Conservation (phyloP, 2,888 invertebrate genomes). For the Epirrhoe tristata region DNA sequence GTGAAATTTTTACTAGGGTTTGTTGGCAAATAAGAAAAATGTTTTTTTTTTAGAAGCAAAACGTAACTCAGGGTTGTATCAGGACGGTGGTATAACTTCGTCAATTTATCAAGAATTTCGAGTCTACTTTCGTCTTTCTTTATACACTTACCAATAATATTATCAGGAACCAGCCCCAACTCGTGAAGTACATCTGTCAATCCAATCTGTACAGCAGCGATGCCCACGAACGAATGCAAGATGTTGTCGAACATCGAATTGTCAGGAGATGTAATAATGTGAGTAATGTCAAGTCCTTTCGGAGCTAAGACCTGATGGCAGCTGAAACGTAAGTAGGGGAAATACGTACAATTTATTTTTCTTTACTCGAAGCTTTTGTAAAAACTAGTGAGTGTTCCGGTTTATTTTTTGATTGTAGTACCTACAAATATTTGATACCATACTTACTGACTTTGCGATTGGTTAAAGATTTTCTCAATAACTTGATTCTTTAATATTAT, state of each 20-base stretch:
- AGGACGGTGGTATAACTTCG: too few relatives aligned
- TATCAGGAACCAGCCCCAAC: slow-evolving; percentile 89
- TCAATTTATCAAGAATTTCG: too few relatives aligned
- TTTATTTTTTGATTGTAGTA: too few relatives aligned
- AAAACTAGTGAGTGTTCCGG: too few relatives aligned
- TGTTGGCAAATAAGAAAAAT: too few relatives aligned
- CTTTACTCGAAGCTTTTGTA: too few relatives aligned
- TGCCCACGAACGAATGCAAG: slow-evolving; percentile 84
- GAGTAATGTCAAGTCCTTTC: slow-evolving; percentile 87
- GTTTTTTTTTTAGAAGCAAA: neutral
- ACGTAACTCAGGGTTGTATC: neutral
- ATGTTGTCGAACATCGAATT: slow-evolving; percentile 84
- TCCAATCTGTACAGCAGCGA: slow-evolving; percentile 89
- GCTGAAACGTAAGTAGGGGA: too few relatives aligned
- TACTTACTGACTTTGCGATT: too few relatives aligned
- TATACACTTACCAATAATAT: slow-evolving; percentile 87
- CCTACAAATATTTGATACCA: too few relatives aligned
- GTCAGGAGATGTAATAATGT: slow-evolving; percentile 87
- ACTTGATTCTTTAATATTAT: too few relatives aligned
- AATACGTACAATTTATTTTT: neutral
- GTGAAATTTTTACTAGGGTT: neutral
- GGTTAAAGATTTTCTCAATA: too few relatives aligned
- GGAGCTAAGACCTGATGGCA: slow-evolving; percentile 85
- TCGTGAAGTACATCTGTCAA: slow-evolving; percentile 73
- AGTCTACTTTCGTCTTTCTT: neutral